Evolutionary conservation across 1,140 invertebrate genomes (phyloP).

Genomic region (Polypedilum pembai): DNA sequence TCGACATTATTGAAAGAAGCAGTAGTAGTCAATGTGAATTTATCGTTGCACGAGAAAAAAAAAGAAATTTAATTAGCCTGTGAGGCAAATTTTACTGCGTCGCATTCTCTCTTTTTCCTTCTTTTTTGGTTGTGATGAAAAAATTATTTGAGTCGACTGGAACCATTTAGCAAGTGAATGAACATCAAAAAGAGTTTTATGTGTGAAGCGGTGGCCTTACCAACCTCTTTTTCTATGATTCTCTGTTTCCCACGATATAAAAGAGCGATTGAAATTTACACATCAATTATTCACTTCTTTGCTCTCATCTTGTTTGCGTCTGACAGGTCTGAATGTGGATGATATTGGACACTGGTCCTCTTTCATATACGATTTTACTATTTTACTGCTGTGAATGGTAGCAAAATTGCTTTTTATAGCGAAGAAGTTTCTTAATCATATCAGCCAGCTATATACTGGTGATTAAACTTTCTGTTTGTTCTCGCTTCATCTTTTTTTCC

Average conservation of each 20-base stretch:
- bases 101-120: background rate
- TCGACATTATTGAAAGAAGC: background rate
- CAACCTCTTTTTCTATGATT: background rate
- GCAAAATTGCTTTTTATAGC: no score
- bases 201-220: background rate
- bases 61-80: conserved; percentile 7
- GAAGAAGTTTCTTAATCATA: no score
- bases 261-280: conserved; percentile 18
- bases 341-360: no score
- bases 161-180: conserved; percentile 1
- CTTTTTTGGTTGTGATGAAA: conserved; percentile 6
- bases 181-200: conserved; percentile 2
- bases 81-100: background rate
- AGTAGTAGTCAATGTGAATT: background rate
- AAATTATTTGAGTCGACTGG: background rate
- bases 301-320: background rate
- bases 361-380: no score
- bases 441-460: background rate
- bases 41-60: background rate
- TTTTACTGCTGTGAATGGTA: no score
- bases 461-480: background rate
- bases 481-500: background rate
- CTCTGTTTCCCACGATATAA: background rate
- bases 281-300: conserved; percentile 18
- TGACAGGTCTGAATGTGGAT: no score